Conservation (phyloP, 2,888 invertebrate species). For the Torymus aiolomorphi region DNA sequence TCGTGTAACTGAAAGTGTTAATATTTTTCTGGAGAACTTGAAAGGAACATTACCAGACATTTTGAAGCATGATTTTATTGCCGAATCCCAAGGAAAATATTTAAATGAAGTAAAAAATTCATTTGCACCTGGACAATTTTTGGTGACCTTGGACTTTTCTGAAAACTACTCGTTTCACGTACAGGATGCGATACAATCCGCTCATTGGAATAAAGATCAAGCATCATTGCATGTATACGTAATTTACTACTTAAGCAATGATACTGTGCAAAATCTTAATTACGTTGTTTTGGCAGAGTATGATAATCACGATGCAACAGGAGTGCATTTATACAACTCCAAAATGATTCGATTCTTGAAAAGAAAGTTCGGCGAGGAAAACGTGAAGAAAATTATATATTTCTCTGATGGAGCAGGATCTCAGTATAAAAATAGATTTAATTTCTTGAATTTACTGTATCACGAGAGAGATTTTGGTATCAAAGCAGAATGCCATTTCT, state of each 20-base stretch:
- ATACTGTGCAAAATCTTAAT: constrained; percentile 5
- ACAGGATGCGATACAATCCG: no score
- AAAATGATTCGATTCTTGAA: no score
- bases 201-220: no score
- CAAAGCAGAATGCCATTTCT: constrained; percentile 38
- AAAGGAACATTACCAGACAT: background rate
- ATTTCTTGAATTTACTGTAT: constrained; percentile 35
- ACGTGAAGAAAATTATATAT: constrained; percentile 33
- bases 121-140: no score
- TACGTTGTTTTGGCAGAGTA: constrained; percentile 36
- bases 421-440: constrained; percentile 41
- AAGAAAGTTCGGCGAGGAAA: no score
- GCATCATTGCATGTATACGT: no score
- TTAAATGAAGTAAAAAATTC: no score
- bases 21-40: background rate
- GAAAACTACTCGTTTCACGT: no score
- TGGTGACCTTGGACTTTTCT: no score
- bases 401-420: constrained; percentile 36
- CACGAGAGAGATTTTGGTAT: constrained; percentile 35
- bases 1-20: background rate
- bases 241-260: no score
- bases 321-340: constrained; percentile 45
- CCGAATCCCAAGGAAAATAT: no score
- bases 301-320: constrained; percentile 33
- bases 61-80: constrained; percentile 1